Conservation (phyloP, 2,888 invertebrate genomes). For the Ephialtes manifestator region DNA sequence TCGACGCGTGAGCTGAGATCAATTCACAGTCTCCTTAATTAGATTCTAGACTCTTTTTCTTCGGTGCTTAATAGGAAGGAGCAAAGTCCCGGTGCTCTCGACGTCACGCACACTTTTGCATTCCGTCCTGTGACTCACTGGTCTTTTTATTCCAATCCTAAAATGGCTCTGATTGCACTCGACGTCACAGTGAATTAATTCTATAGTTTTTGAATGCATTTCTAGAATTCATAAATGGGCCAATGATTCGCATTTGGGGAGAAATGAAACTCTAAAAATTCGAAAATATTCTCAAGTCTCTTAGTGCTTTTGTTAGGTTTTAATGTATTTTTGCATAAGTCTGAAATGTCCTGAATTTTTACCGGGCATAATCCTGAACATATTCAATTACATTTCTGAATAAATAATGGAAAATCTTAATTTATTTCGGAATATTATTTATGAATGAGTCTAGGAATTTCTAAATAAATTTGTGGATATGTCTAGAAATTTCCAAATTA, state of each 20-base stretch:
- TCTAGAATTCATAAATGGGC: neutral
- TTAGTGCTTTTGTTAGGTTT: neutral
- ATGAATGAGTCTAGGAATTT: neutral
- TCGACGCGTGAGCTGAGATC: neutral
- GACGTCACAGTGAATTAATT: neutral
- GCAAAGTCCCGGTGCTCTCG: slow-evolving; percentile 30
- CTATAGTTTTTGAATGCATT: neutral
- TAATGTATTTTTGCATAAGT: neutral
- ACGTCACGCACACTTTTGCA: neutral
- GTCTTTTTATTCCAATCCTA: neutral
- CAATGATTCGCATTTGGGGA: neutral
- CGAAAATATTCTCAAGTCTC: neutral
- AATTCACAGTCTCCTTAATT: slow-evolving; percentile 31
- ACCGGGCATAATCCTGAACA: too few species aligned
- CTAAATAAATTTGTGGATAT: neutral
- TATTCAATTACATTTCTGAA: too few species aligned
- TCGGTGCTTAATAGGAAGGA: slow-evolving; percentile 20
- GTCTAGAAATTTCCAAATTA: neutral
- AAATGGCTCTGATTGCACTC: neutral
- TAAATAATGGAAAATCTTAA: neutral
- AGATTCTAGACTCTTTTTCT: slow-evolving; percentile 33
- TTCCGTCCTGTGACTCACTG: neutral
- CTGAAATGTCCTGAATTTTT: neutral
- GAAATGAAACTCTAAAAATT: neutral
- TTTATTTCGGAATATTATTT: too few species aligned